Evolutionary conservation across 2,113 vertebrate genomes (phyloP), one percentile per base, ranked within the genome.

Genomic region (Emydura subglobosa): DNA sequence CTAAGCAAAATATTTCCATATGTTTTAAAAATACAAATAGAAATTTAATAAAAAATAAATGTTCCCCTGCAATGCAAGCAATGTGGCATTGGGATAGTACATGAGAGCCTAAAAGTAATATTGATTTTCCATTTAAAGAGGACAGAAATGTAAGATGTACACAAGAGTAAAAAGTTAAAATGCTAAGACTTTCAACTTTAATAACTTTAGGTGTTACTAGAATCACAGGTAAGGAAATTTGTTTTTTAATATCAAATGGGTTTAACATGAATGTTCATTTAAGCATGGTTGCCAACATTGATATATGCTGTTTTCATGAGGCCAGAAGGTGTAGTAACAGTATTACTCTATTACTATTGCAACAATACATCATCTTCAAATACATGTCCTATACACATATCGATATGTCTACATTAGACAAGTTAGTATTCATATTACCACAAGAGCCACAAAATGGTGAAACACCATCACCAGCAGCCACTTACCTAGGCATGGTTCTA

Each of bases 31-130:
- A 72, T 72, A 72, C 29, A 34, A 72, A 21, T 21, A 39, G 65
- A 72, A 39, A 72, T 34, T 6, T 65, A 65, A 65, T 57, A 57
- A 34, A 34, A 65, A 65, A 34, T 34, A 65, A 10, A 17, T 17
- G 14, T 9, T 34, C 87, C 76, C 17, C 34, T 42, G 0, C 12
- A 0, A 0, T 17, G 42, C 39, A 76, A 76, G 2, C 22, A 47
- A 25, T 13, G 11, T 72, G n/a, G 39, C 5, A 44, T 12, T 24
- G 42, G 42, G 10, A 24, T 25, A 42, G 22, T 10, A 34, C 27
- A 27, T 7, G 5, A 79, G 9, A 5, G 19, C 19, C 34, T 53
- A 11, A 29, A 65, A 65, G 61, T 65, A 34, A 65, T 17, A 29
- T 29, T 65, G 61, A 65, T 65, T 65, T 34, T 34, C 31, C 12